Conservation (phyloP, 2,113 vertebrate species). For the Crocuta crocuta region DNA sequence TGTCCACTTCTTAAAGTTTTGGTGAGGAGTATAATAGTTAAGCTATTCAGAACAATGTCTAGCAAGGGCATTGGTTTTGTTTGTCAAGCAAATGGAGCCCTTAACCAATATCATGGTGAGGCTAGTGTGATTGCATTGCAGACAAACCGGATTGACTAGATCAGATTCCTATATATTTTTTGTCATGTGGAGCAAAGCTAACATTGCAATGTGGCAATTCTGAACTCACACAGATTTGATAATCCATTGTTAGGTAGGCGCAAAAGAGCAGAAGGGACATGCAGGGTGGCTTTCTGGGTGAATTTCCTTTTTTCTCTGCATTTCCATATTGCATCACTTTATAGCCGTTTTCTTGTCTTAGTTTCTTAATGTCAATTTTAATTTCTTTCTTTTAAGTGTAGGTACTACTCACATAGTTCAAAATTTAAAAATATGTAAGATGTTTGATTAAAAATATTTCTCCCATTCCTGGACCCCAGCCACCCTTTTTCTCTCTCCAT, state of each 20-base stretch:
- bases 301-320: neutral
- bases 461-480: neutral
- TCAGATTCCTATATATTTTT: neutral
- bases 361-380: neutral
- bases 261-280: neutral
- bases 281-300: neutral
- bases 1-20: neutral
- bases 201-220: neutral
- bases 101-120: neutral
- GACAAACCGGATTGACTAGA: neutral
- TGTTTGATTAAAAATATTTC: neutral
- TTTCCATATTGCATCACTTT: neutral
- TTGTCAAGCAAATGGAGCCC: neutral
- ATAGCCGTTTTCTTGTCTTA: neutral
- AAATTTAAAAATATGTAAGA: neutral
- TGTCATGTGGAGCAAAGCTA: neutral
- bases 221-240: neutral
- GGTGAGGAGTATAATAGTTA: neutral
- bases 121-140: neutral
- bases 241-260: neutral
- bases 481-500: neutral
- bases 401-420: neutral
- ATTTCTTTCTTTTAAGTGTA: neutral
- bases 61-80: neutral
- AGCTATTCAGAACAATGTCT: neutral